Conservation (phyloP, 92 coral and sea anemone species). For the Paragorgia papillata region DNA sequence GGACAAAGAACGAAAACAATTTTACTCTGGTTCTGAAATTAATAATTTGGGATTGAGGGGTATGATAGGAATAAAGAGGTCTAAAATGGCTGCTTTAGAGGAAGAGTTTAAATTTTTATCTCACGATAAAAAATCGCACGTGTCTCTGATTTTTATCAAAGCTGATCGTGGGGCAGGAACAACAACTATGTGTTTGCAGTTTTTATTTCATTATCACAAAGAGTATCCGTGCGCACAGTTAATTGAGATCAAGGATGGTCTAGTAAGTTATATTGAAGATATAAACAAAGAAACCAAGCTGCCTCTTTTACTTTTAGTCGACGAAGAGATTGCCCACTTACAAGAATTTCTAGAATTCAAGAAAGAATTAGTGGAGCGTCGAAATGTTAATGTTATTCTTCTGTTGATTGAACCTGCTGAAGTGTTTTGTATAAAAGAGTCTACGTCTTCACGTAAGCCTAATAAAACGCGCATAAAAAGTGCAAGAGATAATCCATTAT, state of each 20-base stretch:
- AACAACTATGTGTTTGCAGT: conserved; percentile 74
- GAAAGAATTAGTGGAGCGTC: conserved; percentile 59
- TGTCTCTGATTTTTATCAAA: conserved; percentile 60
- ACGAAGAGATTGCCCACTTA: conserved; percentile 61
- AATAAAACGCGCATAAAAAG: conserved; percentile 38
- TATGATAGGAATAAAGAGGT: conserved; percentile 61
- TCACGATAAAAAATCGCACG: conserved; percentile 60
- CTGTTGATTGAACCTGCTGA: conserved; percentile 67
- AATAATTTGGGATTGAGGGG: conserved; percentile 51
- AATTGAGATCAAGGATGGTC: conserved; percentile 62
- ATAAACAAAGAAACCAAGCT: conserved; percentile 55
- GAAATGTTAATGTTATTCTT: conserved; percentile 61
- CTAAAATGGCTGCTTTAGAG: conserved; percentile 56
- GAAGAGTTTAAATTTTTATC: conserved; percentile 48
- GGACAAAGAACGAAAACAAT: conserved; percentile 42
- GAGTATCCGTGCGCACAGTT: conserved; percentile 65
- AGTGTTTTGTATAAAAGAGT: conserved; percentile 29
- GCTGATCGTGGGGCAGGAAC: conserved; percentile 84
- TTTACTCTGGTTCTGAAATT: conserved; percentile 70
- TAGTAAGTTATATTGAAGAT: conserved; percentile 64
- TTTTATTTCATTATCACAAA: conserved; percentile 62
- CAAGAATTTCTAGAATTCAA: conserved; percentile 74
- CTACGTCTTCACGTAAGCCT: conserved; percentile 33
- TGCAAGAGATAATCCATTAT: conserved; percentile 30
- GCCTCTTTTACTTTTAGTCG: conserved; percentile 69